phyloP scores from a whole-genome alignment of 2,888 invertebrate genomes.

The Pachydiplax longipennis region DNA sequence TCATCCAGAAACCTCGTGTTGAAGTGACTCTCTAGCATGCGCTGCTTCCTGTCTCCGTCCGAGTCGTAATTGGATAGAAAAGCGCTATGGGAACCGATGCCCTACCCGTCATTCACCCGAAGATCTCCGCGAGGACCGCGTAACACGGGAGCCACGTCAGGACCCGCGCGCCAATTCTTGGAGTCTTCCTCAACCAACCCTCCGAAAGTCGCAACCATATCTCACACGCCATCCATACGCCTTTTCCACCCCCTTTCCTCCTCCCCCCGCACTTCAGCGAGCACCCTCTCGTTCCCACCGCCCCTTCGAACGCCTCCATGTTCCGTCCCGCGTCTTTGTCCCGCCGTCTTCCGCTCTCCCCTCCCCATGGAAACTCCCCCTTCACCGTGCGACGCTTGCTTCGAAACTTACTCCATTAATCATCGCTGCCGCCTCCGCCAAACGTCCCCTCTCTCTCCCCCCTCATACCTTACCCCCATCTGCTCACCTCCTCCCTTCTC shows the following conservation, averaged over 20 bases:
- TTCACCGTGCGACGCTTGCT: constrained; percentile 31
- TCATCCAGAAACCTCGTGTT: not conserved
- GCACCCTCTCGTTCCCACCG: not conserved
- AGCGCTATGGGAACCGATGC: not conserved
- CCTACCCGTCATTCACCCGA: not conserved
- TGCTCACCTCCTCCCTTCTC: not conserved
- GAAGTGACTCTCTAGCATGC: not conserved
- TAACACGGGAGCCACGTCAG: not conserved
- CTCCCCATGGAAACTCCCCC: not conserved
- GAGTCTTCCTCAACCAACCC: not conserved
- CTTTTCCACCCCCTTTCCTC: not conserved
- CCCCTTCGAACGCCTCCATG: not conserved
- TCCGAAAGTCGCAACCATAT: constrained; percentile 12
- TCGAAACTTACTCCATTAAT: constrained; percentile 43
- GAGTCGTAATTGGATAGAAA: constrained; percentile 32
- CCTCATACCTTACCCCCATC: not conserved
- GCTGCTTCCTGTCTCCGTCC: not conserved
- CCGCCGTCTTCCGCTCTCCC: constrained; percentile 33
- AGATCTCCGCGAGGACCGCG: too few relatives aligned
- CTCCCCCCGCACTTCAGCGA: not conserved
- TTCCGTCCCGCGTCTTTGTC: constrained; percentile 41
- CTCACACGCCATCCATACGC: not conserved
- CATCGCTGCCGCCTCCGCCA: constrained; percentile 38
- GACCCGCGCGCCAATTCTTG: not conserved
- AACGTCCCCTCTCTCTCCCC: constrained; percentile 3